These are phyloP conservation scores for Stichodactyla mertensii DNA, from an alignment of 64 coral and sea anemone species.

Conservation along the genomic window DNA sequence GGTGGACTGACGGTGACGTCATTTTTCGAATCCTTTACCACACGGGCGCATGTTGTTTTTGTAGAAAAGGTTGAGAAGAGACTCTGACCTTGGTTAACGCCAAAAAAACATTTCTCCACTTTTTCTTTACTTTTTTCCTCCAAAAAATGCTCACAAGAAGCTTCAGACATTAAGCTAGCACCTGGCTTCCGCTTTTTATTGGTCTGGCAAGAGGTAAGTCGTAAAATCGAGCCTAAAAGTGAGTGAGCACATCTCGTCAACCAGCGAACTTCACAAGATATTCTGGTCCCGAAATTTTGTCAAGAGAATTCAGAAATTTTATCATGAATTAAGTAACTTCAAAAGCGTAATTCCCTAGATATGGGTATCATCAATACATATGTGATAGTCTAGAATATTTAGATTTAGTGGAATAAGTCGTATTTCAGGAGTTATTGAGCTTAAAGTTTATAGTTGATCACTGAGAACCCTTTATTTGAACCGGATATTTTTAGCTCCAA, in stretches of 20 bases:
- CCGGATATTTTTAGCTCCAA: constrained; percentile 1
- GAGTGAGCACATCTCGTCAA: background rate
- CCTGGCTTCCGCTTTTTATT: background rate
- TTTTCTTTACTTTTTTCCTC: background rate
- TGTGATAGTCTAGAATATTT: background rate
- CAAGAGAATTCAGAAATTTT: background rate
- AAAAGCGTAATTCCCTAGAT: background rate
- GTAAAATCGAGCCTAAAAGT: background rate
- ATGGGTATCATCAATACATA: background rate
- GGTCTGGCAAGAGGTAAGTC: background rate
- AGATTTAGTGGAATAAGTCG: background rate
- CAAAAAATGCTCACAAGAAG: background rate
- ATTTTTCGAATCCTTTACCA: constrained; percentile 1
- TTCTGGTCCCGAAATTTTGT: background rate
- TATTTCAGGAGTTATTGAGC: background rate
- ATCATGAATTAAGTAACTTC: background rate
- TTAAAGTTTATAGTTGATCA: background rate
- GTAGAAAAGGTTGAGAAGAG: background rate
- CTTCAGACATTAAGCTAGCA: background rate
- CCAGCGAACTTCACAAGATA: background rate
- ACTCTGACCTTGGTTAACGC: background rate
- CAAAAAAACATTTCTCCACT: background rate
- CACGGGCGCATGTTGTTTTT: constrained; percentile 6
- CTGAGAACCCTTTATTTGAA: background rate
- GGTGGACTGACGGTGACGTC: background rate